These are phyloP conservation scores for Hyperoodon ampullatus DNA, from an alignment of 2,113 vertebrate genomes.

Conservation along the genomic window DNA sequence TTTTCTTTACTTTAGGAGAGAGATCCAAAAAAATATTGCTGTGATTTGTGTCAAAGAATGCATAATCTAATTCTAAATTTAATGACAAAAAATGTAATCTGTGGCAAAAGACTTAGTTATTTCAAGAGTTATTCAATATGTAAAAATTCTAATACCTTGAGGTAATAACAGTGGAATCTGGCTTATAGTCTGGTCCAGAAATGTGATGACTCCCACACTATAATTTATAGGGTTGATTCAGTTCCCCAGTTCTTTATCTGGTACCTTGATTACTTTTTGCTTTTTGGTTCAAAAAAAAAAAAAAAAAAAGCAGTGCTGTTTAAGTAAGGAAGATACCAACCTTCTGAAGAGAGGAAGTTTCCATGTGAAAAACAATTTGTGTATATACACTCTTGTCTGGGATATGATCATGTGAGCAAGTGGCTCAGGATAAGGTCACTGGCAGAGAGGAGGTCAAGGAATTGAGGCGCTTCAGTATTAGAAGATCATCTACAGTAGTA, in stretches of 20 bases:
- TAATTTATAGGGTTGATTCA: background rate
- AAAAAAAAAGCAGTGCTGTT: background rate
- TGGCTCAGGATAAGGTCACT: background rate
- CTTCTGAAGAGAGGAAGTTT: background rate
- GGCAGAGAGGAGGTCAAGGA: background rate
- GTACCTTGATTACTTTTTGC: background rate
- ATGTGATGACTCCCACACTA: background rate
- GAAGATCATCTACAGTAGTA: background rate
- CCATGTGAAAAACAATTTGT: background rate
- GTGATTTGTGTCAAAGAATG: background rate
- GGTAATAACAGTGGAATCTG: background rate
- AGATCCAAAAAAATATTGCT: background rate
- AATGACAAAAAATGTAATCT: constrained; percentile 19
- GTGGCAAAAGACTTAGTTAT: background rate
- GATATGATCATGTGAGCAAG: background rate
- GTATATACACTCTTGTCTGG: background rate
- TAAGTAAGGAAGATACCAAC: background rate
- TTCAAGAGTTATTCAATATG: background rate
- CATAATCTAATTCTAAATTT: constrained; percentile 34
- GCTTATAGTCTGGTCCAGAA: background rate
- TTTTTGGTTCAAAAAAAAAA: background rate
- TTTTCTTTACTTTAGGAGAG: background rate
- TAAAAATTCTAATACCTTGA: background rate
- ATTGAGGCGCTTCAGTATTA: background rate
- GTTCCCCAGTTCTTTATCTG: background rate